Conservation (phyloP, 2,888 invertebrate species). For the Chaitophorus viminalis region DNA sequence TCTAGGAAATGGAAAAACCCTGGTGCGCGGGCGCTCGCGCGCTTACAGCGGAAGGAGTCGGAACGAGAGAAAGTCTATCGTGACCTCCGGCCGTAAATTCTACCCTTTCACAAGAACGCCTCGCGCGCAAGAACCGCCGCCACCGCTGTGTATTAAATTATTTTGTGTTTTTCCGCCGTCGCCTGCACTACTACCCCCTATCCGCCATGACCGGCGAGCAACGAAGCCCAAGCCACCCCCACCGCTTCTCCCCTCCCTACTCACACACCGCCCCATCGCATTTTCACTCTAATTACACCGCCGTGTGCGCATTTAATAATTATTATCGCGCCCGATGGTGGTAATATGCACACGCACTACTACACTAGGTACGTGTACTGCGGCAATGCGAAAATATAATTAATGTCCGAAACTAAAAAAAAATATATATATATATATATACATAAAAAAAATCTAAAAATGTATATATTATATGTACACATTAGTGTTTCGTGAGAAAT, state of each 20-base stretch:
- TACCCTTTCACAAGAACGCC: constrained; percentile 41
- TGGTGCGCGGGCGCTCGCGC: too few species aligned
- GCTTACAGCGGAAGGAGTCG: background rate
- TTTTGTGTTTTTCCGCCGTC: constrained; percentile 52
- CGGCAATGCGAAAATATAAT: background rate
- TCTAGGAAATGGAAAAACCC: constrained; percentile 34
- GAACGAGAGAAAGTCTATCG: constrained; percentile 22
- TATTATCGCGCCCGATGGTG: constrained; percentile 9
- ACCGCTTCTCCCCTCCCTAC: too few species aligned
- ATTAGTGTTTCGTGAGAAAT: background rate
- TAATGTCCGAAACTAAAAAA: background rate
- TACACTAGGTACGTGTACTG: too few species aligned
- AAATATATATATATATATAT: background rate
- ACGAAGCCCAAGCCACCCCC: background rate
- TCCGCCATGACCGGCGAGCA: background rate
- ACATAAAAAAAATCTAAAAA: too few species aligned
- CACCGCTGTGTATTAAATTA: constrained; percentile 40
- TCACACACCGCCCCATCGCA: background rate
- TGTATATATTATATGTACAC: too few species aligned
- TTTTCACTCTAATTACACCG: constrained; percentile 37
- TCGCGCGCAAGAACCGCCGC: constrained; percentile 33
- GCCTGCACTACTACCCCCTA: background rate
- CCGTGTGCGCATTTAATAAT: constrained; percentile 42
- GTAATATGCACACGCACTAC: constrained; percentile 17
- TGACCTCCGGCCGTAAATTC: constrained; percentile 56